These are phyloP conservation scores for Serinus canaria DNA, from an alignment of 2,113 vertebrate species.

Conservation along the genomic window DNA sequence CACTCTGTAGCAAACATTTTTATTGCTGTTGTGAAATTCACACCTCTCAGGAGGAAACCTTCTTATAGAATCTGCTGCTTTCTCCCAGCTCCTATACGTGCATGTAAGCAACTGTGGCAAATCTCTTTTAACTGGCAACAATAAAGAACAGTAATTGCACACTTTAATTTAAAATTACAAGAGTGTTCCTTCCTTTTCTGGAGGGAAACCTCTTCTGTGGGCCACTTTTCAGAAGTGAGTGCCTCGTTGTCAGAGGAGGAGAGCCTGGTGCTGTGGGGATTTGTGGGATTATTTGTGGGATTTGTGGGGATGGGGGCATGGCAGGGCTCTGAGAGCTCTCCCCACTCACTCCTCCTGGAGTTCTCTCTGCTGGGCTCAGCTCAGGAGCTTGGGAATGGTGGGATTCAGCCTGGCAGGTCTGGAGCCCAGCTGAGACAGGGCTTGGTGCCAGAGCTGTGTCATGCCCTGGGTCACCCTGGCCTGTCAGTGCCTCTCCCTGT, in stretches of 20 bases:
- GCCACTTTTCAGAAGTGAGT: background rate
- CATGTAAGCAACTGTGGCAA: constrained; percentile 39
- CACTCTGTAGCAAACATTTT: constrained; percentile 42
- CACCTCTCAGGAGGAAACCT: constrained; percentile 67
- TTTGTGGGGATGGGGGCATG: background rate
- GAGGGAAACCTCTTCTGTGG: constrained; percentile 24
- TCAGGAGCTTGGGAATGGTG: background rate
- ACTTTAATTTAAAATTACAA: constrained; percentile 44
- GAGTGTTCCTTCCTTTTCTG: constrained; percentile 35
- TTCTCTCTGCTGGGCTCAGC: background rate
- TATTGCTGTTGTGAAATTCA: constrained; percentile 65
- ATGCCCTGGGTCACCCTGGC: background rate
- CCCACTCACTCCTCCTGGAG: background rate
- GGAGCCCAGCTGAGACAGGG: background rate
- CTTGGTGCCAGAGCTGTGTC: background rate
- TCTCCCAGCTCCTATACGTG: constrained; percentile 5
- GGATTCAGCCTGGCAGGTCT: background rate
- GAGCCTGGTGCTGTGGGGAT: background rate
- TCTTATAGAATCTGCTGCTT: constrained; percentile 36
- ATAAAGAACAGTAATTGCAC: constrained; percentile 57
- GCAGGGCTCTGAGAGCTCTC: background rate
- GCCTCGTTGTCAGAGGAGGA: background rate
- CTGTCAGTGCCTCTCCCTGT: background rate
- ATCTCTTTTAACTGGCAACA: constrained; percentile 61
- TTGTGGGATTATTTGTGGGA: background rate